Evolutionary conservation across 2,888 invertebrate species (phyloP), one percentile per base, ranked within the genome.

Genomic region (Rotaria magnacalcarata): DNA sequence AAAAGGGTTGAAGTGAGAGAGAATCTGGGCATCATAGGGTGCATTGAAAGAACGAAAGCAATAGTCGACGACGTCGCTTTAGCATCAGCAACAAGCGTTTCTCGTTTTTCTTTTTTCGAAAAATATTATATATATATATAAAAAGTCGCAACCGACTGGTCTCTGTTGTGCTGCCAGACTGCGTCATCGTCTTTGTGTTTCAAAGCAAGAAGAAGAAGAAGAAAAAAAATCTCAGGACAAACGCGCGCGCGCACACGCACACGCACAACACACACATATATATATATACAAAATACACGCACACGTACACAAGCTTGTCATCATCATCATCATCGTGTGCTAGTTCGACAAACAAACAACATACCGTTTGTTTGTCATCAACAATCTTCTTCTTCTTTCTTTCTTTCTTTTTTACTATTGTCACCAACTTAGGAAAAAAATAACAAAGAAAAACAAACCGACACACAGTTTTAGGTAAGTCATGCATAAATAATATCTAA

Each of bases 41-140:
- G 34, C 34, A 19, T 67, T 67, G 19, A 67, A 67, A 67, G 67
- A 67, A 67, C 67, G 67, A 67, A 67, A 67, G 67, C 67, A 67
- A 67, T 67, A 67, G 67, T 67, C 67, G 67, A 34, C 67, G 34
- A 67, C 67, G 34, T 67, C 34, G 67, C 19, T 67, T 67, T 16
- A 67, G 67, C 34, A 67, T 67, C 34, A 67, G 27, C 27, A 67
- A 19, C 67, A 67, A 67, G 67, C 67, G 19, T 67, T 67, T 67
- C 67, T 67, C 67, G 67, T 67, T 67, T 67, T 67, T 67, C 67
- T 67, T 67, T 67, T 67, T 67, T 67, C 67, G 67, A 67, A 67
- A 67, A 41, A 67, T 14, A 34, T 34, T 34, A 67, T 67, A 67
- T 41, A 67, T 41, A 67, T 56, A 56, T 24, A 56, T 21, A 34